Conservation (phyloP, 2,888 invertebrate species). For the Drosophila quasianomalipes region DNA sequence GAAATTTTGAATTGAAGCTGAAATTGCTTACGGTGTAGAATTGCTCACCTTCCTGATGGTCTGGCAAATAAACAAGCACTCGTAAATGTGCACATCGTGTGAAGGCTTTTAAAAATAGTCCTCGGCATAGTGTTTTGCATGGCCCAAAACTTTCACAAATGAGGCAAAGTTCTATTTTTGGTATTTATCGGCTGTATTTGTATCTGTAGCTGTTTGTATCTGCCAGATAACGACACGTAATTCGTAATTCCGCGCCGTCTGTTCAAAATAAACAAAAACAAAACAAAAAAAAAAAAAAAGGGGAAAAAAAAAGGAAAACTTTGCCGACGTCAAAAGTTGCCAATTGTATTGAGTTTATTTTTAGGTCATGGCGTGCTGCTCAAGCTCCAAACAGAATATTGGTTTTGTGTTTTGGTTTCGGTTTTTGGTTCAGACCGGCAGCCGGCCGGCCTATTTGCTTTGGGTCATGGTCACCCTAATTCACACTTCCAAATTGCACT, state of each 20-base stretch:
- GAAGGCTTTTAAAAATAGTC: constrained; percentile 72
- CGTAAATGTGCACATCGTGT: constrained; percentile 51
- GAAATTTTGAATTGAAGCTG: neutral
- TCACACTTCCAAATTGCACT: constrained; percentile 21
- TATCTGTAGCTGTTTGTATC: constrained; percentile 44
- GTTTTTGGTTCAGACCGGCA: constrained; percentile 14
- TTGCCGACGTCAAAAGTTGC: constrained; percentile 68
- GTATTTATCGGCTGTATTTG: constrained; percentile 35
- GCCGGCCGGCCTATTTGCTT: constrained; percentile 14
- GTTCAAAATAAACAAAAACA: constrained; percentile 33
- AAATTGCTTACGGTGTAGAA: constrained; percentile 7
- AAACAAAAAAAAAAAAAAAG: neutral
- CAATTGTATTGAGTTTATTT: constrained; percentile 61
- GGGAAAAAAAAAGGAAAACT: constrained; percentile 24
- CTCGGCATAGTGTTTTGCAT: constrained; percentile 52
- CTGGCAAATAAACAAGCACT: constrained; percentile 43
- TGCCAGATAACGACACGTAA: constrained; percentile 67
- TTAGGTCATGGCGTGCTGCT: constrained; percentile 75
- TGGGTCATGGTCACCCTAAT: constrained; percentile 46
- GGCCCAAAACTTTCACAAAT: constrained; percentile 72
- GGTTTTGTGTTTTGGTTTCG: constrained; percentile 10
- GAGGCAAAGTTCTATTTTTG: constrained; percentile 80
- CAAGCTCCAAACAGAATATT: constrained; percentile 17
- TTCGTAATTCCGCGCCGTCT: constrained; percentile 73
- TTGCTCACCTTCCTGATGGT: constrained; percentile 11